Evolutionary conservation across 2,797 vertebrate genomes (phyloP), one percentile per base, ranked within the genome.

Genomic region (Amphiprion clarkii): DNA sequence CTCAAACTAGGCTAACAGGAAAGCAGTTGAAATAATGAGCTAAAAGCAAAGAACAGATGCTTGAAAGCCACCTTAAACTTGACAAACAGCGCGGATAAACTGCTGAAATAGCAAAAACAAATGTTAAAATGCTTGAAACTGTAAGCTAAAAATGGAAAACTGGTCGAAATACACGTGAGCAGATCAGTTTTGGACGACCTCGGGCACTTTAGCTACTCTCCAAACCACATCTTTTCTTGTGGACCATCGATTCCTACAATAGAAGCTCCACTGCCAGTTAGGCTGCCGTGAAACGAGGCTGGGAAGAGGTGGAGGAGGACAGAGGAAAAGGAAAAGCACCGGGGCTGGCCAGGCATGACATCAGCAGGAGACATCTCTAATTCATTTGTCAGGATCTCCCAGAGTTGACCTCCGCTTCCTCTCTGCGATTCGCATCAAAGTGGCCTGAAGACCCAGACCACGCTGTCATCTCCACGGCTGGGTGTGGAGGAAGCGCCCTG

Each of bases 401-500:
- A 53, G 58, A 67, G 72, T 62, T 81, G 74, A 85, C 84, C 83
- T 79, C 61, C 25, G 42, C 82, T 87, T 89, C 87, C 87, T 89
- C 76, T 76, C 68, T 70, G 86, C 11, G 76, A 84, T 79, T 36
- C 73, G 55, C 64, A 79, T 85, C 75, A 85, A 79, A 79, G 33
- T 1, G 21, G 33, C 46, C 68, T 27, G 25, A 67, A 78, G 78
- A 84, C 65, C 52, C 52, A 74, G 42, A 77, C 61, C 67, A 27
- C 56, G 1, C 61, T 68, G 59, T 87, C 74, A 77, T 79, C 67
- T 55, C 56, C 40, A 12, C 67, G 63, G 75, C 61, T 21, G 79
- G 72, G 60, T 14, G 64, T 1, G 36, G 53, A 78, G 58, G 84
- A 69, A 79, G 64, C 39, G n/a, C 79, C 72, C 63, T 76, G 72